Evolutionary conservation across 37 sponge, comb jelly and placozoan genomes (phyloP).

Genomic region (Beroe ovata): DNA sequence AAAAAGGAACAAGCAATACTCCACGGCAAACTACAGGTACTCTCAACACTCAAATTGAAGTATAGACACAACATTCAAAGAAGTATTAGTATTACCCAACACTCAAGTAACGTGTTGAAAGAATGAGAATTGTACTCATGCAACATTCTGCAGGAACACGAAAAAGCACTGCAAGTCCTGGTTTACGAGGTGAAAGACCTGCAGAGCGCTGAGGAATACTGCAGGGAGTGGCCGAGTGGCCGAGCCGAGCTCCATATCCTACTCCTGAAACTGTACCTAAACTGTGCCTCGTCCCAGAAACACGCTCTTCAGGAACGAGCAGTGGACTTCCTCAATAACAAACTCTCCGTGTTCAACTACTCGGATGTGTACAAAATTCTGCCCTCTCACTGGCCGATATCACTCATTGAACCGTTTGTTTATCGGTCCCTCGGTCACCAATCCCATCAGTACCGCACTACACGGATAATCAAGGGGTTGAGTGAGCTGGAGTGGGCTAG

Average conservation of each 20-base stretch:
- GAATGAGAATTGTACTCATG: too few relatives aligned
- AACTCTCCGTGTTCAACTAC: constrained; percentile 34
- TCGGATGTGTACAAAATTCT: constrained; percentile 1
- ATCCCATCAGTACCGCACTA: constrained; percentile 29
- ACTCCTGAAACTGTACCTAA: constrained; percentile 25
- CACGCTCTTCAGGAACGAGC: constrained; percentile 17
- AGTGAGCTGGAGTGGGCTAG: constrained; percentile 57
- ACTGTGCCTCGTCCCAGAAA: not conserved
- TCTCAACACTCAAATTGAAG: too few relatives aligned
- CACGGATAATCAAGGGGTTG: not conserved
- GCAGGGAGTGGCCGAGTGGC: constrained; percentile 38
- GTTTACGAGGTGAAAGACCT: constrained; percentile 19
- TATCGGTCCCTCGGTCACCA: constrained; percentile 12
- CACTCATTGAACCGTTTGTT: constrained; percentile 33
- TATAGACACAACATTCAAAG: too few relatives aligned
- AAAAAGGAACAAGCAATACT: constrained; percentile 34
- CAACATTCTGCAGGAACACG: constrained; percentile 21
- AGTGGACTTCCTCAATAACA: constrained; percentile 32
- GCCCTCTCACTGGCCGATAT: constrained; percentile 17
- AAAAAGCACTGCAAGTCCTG: constrained; percentile 20
- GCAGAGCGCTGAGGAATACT: constrained; percentile 33
- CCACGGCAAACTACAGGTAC: constrained; percentile 37
- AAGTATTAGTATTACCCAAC: too few relatives aligned
- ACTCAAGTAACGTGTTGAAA: too few relatives aligned
- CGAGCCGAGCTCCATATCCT: constrained; percentile 16